phyloP scores from a whole-genome alignment of 1,140 invertebrate genomes.

The Aplysia californica region DNA sequence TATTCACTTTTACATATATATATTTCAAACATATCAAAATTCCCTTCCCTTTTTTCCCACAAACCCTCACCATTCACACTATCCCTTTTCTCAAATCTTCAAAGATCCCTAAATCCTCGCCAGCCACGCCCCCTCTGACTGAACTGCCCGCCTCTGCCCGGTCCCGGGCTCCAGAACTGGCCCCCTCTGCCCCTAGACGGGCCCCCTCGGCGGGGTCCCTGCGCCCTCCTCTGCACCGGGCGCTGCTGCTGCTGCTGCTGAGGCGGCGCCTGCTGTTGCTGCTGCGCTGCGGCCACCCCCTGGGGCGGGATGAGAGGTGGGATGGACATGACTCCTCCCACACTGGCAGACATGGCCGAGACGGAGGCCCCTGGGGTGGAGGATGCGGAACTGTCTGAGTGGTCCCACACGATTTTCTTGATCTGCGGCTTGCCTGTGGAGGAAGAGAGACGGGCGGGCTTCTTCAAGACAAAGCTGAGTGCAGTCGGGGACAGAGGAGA shows the following conservation, averaged over 20 bases:
- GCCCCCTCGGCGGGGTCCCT: conserved; percentile 17
- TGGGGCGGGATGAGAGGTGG: not conserved
- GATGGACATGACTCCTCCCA: not conserved
- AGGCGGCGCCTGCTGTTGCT: not conserved
- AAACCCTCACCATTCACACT: no score
- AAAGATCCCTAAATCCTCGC: no score
- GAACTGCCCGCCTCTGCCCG: not conserved
- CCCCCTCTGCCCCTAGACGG: conserved; percentile 1
- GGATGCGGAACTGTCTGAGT: not conserved
- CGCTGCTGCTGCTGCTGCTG: not conserved
- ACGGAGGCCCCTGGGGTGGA: not conserved
- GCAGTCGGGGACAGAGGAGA: not conserved
- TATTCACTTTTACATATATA: no score
- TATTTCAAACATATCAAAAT: no score
- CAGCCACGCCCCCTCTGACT: not conserved
- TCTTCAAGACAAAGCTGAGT: not conserved
- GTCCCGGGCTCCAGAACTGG: conserved; percentile 15
- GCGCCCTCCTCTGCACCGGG: conserved; percentile 3
- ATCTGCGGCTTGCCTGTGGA: conserved; percentile 26
- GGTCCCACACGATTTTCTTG: conserved; percentile 27
- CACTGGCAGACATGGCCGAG: not conserved
- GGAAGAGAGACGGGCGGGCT: not conserved
- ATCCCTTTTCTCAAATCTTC: no score
- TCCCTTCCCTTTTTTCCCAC: no score
- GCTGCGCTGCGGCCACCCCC: no score